Base-by-base conservation (phyloP, 2,888 invertebrate genomes). In the Lapara coniferarum region DNA sequence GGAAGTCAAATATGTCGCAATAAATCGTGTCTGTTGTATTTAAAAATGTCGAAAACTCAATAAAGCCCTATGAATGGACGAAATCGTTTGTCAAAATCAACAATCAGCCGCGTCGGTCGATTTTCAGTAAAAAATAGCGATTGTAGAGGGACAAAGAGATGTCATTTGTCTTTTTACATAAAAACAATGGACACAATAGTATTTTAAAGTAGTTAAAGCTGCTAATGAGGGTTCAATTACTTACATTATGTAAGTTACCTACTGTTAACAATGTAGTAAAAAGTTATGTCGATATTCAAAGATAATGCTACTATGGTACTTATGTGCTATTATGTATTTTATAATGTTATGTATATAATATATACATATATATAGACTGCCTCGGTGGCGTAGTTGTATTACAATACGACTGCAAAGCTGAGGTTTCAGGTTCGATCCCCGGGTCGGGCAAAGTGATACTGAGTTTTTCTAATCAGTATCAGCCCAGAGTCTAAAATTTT, bases 1-100 rank as follows among this genome's bases (percentile, higher is more conserved):
- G 4, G 37, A 5, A 37, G 7, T 8, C 8, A 37, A 7, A 37
- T 37, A 37, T 37, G 37, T 37, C 37, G 37, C 37, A 0, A 55
- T 55, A 10, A 55, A 2, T 19, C 0, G 8, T 19, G 2, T 10
- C 25, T 25, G 13, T 56, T 56, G 25, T 10, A 19, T 58, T 59
- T n/a, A 8, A 58, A 59, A 49, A 4, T 19, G 16, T 16, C 53
- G 19, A 55, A 55, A 10, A 16, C 16, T 51, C 51, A 51, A 13
- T 25, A 13, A 58, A 58, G 57, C 57, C 57, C 13, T 13, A 16
- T 63, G 46, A 49, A 49, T 49, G 8, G 49, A 1, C 49, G 19
- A 63, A 49, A 49, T 63, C 19, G 63, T 49, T 63, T 63, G 19
- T 63, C 63, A 63, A 63, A 49, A 63, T 63, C 63, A 63, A 63